Base-by-base conservation (phyloP, 2,888 invertebrate genomes). In the Calameuta filiformis region DNA sequence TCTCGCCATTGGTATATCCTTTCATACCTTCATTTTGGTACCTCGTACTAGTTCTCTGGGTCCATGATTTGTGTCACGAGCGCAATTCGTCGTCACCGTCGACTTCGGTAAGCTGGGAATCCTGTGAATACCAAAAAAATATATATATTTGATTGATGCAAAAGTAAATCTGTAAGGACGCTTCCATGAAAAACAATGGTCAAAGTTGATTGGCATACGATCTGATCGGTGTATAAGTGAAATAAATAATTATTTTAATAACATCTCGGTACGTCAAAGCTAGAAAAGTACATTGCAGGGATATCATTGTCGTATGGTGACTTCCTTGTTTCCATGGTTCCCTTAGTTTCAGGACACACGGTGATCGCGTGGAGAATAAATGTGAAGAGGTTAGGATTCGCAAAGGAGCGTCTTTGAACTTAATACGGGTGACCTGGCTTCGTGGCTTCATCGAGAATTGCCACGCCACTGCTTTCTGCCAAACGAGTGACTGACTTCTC, bases 351-450 rank as follows among this genome's bases (percentile, higher is more conserved):
- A 56, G 30, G 68, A 69, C 33, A 40, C 35, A 23, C 56, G 56
- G 6, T 15, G 56, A 33, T 56, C 56, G 23, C 79, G 79, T 76
- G 81, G 81, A 81, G 82, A 81, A 81, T 82, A 86, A 84, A 85
- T 81, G 80, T 79, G 77, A 80, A 76, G 79, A 81, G 81, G 82
- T 84, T 84, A 83, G 84, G 81, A 84, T 83, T 83, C 82, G 85
- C 34, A 75, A 71, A 68, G 35, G 76, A 75, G 75, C 85, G 87
- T 89, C 90, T 91, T 91, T 91, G 91, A 91, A 91, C 90, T 90
- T 90, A 89, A 89, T 89, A 89, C 89, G 89, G 90, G 88, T 90
- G 90, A 89, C 87, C 88, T 90, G 87, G 86, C 88, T 84, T 85
- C 83, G 75, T 34, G 71, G 71, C 71, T 71, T 71, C 71, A 71